Conservation (phyloP, 2,113 vertebrate species). For the Percopsis transmontana region DNA sequence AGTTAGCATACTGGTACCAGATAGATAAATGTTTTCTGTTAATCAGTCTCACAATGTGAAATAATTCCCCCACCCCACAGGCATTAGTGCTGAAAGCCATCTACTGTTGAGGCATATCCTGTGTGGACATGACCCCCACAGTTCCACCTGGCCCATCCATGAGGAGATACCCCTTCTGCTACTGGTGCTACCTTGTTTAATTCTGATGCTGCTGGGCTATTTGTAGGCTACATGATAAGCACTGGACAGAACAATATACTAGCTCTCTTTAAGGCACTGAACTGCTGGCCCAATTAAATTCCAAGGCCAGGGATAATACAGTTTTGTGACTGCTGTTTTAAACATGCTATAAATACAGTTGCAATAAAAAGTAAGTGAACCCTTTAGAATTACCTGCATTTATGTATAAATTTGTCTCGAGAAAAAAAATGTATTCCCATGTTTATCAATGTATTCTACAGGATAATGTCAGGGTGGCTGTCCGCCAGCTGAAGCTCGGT, state of each 20-base stretch:
- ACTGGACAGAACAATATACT: not conserved
- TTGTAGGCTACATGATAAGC: constrained; percentile 21
- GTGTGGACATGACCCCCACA: constrained; percentile 67
- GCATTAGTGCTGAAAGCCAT: constrained; percentile 72
- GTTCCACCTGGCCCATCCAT: constrained; percentile 43
- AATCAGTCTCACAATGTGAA: not conserved
- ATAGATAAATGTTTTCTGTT: not conserved
- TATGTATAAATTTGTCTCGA: too few relatives aligned
- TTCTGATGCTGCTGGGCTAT: constrained; percentile 34
- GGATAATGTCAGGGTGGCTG: too few relatives aligned
- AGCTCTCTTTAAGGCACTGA: too few relatives aligned
- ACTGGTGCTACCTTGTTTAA: constrained; percentile 27
- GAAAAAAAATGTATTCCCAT: too few relatives aligned
- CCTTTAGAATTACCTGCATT: too few relatives aligned
- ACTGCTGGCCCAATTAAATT: not conserved
- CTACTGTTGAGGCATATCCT: constrained; percentile 72
- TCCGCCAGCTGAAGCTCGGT: too few relatives aligned
- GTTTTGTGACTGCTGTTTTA: not conserved
- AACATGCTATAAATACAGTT: not conserved
- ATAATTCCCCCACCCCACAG: constrained; percentile 46
- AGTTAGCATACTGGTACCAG: too few relatives aligned
- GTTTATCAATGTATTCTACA: too few relatives aligned
- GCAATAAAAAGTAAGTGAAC: too few relatives aligned
- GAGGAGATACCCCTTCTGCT: constrained; percentile 20
- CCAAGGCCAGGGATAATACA: not conserved